Percentiles rank a stretch among this genome's conserved stretches.
These are phyloP conservation scores for Auanema sp. DNA, from an alignment of 2,888 invertebrate genomes.

Conservation along the genomic window DNA sequence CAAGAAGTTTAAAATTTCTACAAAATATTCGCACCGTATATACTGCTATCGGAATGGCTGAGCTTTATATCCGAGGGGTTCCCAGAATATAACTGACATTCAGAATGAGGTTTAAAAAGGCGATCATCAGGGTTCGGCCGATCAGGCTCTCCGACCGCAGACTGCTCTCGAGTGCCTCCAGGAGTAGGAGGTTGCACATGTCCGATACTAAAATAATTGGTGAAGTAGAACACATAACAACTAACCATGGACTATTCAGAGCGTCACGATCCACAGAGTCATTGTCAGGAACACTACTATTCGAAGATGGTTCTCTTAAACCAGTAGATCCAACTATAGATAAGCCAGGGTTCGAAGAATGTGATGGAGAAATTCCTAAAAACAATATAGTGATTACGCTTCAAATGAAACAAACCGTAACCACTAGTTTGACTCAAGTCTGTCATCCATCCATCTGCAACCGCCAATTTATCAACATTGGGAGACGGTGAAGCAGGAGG, in stretches of 20 bases:
- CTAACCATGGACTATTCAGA: background rate
- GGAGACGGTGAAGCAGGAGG: slow-evolving; percentile 37
- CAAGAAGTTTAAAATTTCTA: background rate
- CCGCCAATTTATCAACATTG: slow-evolving; percentile 10
- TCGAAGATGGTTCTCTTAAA: background rate
- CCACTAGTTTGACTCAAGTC: slow-evolving; percentile 10
- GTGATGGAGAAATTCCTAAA: slow-evolving; percentile 2
- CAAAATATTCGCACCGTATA: slow-evolving; percentile 26
- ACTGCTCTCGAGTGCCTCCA: slow-evolving; percentile 35
- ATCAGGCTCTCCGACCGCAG: slow-evolving; percentile 22
- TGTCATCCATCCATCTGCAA: background rate
- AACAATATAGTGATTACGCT: background rate
- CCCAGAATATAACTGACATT: slow-evolving; percentile 17
- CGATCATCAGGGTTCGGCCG: slow-evolving; percentile 11
- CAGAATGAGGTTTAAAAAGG: slow-evolving; percentile 26
- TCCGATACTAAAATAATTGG: slow-evolving; percentile 29
- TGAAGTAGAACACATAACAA: background rate
- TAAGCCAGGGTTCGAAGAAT: slow-evolving; percentile 1
- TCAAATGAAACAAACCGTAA: slow-evolving; percentile 1
- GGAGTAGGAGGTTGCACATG: slow-evolving; percentile 47
- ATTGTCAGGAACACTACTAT: background rate
- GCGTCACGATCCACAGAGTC: background rate
- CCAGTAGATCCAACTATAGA: slow-evolving; percentile 4
- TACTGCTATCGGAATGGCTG: slow-evolving; percentile 45
- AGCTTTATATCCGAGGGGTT: slow-evolving; percentile 30